Conservation (phyloP, 2,113 vertebrate species). For the Chloebia gouldiae region DNA sequence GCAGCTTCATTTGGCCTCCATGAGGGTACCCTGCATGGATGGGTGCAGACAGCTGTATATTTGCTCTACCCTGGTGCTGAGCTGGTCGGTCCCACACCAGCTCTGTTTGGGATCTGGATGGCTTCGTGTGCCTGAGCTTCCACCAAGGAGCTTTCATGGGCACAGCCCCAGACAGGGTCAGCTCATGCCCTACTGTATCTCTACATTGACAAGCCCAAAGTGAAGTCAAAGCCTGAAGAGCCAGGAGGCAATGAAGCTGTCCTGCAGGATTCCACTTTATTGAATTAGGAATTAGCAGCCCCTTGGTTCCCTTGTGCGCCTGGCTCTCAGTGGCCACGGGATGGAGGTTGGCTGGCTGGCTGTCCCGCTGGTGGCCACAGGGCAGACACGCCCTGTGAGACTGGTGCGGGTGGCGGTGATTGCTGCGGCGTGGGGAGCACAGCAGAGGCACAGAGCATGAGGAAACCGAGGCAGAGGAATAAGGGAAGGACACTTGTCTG, state of each 20-base stretch:
- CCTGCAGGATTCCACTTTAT: rapidly evolving
- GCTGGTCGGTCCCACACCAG: rapidly evolving
- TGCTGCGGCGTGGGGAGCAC: too few relatives aligned
- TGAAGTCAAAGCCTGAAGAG: neutral
- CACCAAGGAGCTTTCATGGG: neutral
- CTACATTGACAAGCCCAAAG: neutral
- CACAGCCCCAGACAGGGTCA: neutral
- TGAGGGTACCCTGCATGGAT: neutral
- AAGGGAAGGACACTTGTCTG: too few relatives aligned
- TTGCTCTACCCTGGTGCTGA: neutral
- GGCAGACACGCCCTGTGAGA: too few relatives aligned
- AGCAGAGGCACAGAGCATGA: too few relatives aligned
- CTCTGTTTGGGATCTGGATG: neutral
- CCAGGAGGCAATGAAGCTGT: neutral
- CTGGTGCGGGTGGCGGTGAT: too few relatives aligned
- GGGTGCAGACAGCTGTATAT: rapidly evolving
- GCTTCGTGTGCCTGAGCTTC: neutral
- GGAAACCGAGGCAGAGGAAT: too few relatives aligned
- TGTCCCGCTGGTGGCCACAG: too few relatives aligned
- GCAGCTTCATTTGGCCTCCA: neutral
- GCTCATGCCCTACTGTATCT: neutral
- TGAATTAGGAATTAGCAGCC: neutral
- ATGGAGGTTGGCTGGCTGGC: too few relatives aligned
- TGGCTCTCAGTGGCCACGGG: too few relatives aligned
- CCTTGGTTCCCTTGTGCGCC: neutral